phyloP scores from a whole-genome alignment of 2,797 vertebrate species.

The Hirundo rustica region DNA sequence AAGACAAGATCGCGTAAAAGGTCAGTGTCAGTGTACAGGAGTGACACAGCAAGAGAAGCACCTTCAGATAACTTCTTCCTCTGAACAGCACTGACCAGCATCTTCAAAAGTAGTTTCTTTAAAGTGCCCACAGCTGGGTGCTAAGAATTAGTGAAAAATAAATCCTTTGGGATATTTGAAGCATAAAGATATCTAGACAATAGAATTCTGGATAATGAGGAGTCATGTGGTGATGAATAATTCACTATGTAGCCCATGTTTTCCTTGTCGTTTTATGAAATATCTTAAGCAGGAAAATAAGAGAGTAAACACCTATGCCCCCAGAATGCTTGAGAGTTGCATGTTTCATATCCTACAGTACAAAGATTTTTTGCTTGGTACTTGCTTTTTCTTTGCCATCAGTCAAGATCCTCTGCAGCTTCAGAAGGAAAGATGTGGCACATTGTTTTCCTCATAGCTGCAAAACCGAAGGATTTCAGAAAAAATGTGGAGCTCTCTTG shows the following conservation, averaged over 20 bases:
- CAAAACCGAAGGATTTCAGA: neutral
- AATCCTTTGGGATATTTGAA: neutral
- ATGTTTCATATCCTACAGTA: neutral
- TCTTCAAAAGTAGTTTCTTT: neutral
- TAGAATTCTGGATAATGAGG: neutral
- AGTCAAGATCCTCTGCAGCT: neutral
- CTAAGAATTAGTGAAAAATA: neutral
- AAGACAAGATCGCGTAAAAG: accelerated
- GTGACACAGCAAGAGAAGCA: neutral
- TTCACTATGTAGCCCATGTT: neutral
- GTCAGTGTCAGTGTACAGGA: neutral
- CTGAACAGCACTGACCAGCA: neutral
- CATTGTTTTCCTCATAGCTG: constrained; percentile 44
- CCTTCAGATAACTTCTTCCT: neutral
- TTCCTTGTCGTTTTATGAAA: neutral
- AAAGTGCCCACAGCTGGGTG: neutral
- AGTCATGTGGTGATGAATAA: neutral
- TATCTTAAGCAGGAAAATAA: neutral
- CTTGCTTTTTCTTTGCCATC: constrained; percentile 33
- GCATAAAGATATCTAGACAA: neutral
- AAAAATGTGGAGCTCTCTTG: neutral
- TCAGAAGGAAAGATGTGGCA: neutral
- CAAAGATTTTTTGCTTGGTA: neutral
- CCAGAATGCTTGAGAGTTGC: neutral
- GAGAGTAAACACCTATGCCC: neutral